phyloP scores from a whole-genome alignment of 2,888 invertebrate genomes.

The Cryptocephalus moraei region DNA sequence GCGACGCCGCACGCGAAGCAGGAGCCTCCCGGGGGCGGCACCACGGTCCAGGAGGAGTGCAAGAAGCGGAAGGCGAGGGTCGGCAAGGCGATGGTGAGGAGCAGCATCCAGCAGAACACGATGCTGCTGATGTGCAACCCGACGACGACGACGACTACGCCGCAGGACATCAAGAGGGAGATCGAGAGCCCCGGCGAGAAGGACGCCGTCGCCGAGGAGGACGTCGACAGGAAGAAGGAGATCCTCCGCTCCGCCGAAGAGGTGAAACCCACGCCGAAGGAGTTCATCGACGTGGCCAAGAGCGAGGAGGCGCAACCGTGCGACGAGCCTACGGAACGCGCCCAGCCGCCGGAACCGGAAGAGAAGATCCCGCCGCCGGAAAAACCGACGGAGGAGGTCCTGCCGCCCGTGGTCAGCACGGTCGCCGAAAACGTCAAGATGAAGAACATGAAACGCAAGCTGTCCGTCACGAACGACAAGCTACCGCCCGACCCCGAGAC shows the following conservation, averaged over 20 bases:
- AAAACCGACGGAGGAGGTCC: slow-evolving; percentile 13
- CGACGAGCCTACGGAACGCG: slow-evolving; percentile 1
- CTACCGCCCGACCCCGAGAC: slow-evolving; percentile 17
- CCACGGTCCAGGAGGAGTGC: slow-evolving; percentile 19
- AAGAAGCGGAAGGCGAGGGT: slow-evolving; percentile 44
- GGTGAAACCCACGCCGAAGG: not conserved
- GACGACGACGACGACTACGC: slow-evolving; percentile 17
- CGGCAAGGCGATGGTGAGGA: slow-evolving; percentile 59
- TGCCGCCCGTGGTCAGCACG: slow-evolving; percentile 30
- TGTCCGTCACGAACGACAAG: slow-evolving; percentile 29
- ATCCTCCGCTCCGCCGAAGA: slow-evolving; percentile 14
- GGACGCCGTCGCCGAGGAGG: slow-evolving; percentile 22
- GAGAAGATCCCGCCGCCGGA: not conserved
- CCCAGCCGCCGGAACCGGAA: slow-evolving; percentile 1
- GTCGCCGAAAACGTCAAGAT: slow-evolving; percentile 38
- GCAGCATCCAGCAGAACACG: slow-evolving; percentile 43
- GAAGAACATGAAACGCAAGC: slow-evolving; percentile 41
- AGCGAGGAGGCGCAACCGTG: not conserved
- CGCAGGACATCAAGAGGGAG: slow-evolving; percentile 37
- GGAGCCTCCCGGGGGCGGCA: slow-evolving; percentile 18
- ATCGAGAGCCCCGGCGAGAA: slow-evolving; percentile 36
- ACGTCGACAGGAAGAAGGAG: slow-evolving; percentile 19
- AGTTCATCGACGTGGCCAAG: too few species aligned
- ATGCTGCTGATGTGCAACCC: slow-evolving; percentile 42
- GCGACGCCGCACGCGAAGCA: slow-evolving; percentile 22